Conservation (phyloP, 2,113 vertebrate species). For the Nicator chloris region DNA sequence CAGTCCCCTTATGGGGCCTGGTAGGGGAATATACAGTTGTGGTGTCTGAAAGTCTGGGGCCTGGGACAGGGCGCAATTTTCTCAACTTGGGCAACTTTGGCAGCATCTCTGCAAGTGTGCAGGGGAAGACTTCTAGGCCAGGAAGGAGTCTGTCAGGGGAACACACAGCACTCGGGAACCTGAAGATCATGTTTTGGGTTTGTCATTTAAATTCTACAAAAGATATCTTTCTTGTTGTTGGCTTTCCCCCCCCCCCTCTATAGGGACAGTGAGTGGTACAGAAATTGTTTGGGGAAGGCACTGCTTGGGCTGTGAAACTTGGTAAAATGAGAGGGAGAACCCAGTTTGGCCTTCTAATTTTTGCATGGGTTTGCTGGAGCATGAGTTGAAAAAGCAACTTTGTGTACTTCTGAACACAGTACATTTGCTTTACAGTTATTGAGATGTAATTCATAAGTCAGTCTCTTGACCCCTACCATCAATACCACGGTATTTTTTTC, state of each 20-base stretch:
- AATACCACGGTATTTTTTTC: not conserved
- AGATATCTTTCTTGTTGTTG: not conserved
- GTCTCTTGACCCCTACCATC: not conserved
- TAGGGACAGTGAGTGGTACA: not conserved
- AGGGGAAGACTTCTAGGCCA: not conserved
- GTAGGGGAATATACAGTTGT: not conserved
- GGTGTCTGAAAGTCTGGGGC: not conserved
- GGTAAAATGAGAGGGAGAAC: not conserved
- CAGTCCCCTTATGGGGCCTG: not conserved
- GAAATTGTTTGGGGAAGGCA: not conserved
- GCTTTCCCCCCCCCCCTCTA: fast-evolving
- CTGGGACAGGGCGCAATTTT: not conserved
- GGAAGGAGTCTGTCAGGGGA: not conserved
- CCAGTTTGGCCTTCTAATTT: not conserved
- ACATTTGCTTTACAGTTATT: not conserved
- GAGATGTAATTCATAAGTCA: not conserved
- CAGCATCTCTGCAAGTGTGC: not conserved
- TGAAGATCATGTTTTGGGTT: not conserved
- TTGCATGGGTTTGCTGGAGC: not conserved
- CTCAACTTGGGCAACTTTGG: not conserved
- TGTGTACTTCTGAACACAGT: not conserved
- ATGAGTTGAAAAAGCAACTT: not conserved
- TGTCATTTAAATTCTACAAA: not conserved
- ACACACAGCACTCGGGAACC: fast-evolving
- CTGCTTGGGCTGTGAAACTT: not conserved